These are phyloP conservation scores for Rhinolophus ferrumequinum DNA, from an alignment of 2,113 vertebrate genomes.

Conservation along the genomic window DNA sequence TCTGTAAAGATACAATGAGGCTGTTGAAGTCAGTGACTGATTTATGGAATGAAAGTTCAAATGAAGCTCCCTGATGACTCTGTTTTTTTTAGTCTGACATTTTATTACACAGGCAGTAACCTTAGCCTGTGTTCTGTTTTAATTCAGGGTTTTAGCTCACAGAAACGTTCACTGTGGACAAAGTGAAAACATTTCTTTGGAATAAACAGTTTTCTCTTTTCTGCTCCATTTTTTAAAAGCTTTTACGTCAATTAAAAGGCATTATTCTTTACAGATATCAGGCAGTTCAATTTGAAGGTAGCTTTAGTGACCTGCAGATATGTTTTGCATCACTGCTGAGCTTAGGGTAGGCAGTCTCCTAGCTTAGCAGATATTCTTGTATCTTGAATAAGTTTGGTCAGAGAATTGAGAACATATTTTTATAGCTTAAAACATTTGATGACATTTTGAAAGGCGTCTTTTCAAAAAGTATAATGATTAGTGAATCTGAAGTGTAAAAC, in stretches of 20 bases:
- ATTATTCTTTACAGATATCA: slow-evolving; percentile 48
- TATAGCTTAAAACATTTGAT: slow-evolving; percentile 26
- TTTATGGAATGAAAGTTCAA: slow-evolving; percentile 56
- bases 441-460: neutral
- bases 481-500: neutral
- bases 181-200: slow-evolving; percentile 71
- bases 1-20: neutral
- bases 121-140: slow-evolving; percentile 51
- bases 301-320: neutral
- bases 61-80: slow-evolving; percentile 11
- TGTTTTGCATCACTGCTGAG: slow-evolving; percentile 33
- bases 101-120: slow-evolving; percentile 65
- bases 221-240: neutral
- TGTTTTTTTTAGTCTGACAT: slow-evolving; percentile 64
- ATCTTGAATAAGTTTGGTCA: slow-evolving; percentile 1
- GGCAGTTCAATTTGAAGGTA: slow-evolving; percentile 37
- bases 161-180: slow-evolving; percentile 34
- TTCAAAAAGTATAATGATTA: neutral
- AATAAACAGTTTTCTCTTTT: slow-evolving; percentile 53
- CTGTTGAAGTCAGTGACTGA: slow-evolving; percentile 54
- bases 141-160: slow-evolving; percentile 69
- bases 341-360: neutral
- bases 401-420: neutral
- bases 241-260: slow-evolving; percentile 43
- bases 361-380: neutral